Evolutionary conservation across 2,797 vertebrate species (phyloP).

Genomic region (Hoplostethus atlanticus): DNA sequence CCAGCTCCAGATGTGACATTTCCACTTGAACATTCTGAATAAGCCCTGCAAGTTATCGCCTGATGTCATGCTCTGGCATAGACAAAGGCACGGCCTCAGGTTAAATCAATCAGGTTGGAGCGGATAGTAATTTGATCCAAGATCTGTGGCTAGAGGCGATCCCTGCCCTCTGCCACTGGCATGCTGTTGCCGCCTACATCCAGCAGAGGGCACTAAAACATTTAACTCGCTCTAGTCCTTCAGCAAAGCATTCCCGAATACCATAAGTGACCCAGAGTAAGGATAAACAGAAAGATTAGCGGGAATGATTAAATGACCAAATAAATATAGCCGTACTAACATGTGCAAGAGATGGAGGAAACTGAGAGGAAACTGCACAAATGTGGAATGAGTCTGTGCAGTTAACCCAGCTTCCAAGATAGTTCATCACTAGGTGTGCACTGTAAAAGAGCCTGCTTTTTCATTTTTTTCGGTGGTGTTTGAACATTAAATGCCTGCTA

Average conservation of each 20-base stretch:
- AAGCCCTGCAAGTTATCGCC: slow-evolving; percentile 45
- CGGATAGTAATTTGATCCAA: slow-evolving; percentile 42
- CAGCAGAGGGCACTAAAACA: slow-evolving; percentile 64
- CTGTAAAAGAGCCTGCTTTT: neutral
- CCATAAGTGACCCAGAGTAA: neutral
- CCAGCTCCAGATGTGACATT: slow-evolving; percentile 40
- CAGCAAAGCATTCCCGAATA: neutral
- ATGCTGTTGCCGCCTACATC: slow-evolving; percentile 33
- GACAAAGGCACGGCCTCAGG: slow-evolving; percentile 45
- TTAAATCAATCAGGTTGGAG: slow-evolving; percentile 42
- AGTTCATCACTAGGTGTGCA: neutral
- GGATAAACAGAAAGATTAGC: slow-evolving; percentile 13
- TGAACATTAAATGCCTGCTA: slow-evolving; percentile 51
- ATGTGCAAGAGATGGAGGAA: slow-evolving; percentile 16
- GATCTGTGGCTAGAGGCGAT: slow-evolving; percentile 44
- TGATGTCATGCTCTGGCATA: slow-evolving; percentile 51
- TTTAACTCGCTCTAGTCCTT: neutral
- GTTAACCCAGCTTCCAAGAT: slow-evolving; percentile 1
- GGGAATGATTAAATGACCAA: slow-evolving; percentile 1
- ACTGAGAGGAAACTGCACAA: slow-evolving; percentile 17
- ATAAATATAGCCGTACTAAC: neutral
- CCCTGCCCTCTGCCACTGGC: slow-evolving; percentile 21
- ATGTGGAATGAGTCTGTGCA: slow-evolving; percentile 13
- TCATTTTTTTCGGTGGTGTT: slow-evolving; percentile 1
- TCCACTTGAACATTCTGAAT: slow-evolving; percentile 63